Evolutionary conservation across 2,888 invertebrate species (phyloP), one percentile per base, ranked within the genome.

Genomic region (Halictus quadricinctus): DNA sequence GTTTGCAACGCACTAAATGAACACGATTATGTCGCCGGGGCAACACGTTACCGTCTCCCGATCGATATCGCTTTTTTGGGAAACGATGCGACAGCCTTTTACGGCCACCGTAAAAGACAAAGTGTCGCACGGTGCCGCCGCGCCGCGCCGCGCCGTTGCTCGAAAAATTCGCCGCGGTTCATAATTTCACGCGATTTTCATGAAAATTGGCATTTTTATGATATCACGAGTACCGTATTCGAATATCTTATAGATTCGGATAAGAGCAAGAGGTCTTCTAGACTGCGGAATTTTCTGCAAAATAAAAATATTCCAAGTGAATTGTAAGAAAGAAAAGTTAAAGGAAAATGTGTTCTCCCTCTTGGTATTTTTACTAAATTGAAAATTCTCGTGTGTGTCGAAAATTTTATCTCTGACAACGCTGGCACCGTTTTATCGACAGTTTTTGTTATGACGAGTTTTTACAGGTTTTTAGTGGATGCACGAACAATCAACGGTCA

Each of bases 1-100:
- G n/a, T n/a, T 46, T 12, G 43, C 58, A 41, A 72, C n/a, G 58
- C 74, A 36, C 60, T 41, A 70, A 87, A 73, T 29, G 64, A 36
- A 18, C 43, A 7, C 36, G 54, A 77, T 41, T 70, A 73, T 43
- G 58, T 58, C 25, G 66, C 1, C 29, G 13, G 36, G 18, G 13
- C 60, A 43, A 43, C 29, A 48, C 15, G 83, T 50, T 43, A 54
- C 8, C 36, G 41, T 60, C 54, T 29, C 4, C 66, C 48, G 8
- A 25, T 73, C 64, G 48, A 29, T 64, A 50, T 6, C 18, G 29
- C 50, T n/a, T 15, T 46, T 50, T 54, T n/a, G 10, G 2, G 29
- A 21, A 79, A 64, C 64, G 64, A 73, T n/a, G 25, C 7, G 69
- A 69, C 13, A 50, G 12, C 12, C 29, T 46, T 72, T 50, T n/a